Evolutionary conservation across 2,888 invertebrate genomes (phyloP).

Genomic region (Ophion ellenae): DNA sequence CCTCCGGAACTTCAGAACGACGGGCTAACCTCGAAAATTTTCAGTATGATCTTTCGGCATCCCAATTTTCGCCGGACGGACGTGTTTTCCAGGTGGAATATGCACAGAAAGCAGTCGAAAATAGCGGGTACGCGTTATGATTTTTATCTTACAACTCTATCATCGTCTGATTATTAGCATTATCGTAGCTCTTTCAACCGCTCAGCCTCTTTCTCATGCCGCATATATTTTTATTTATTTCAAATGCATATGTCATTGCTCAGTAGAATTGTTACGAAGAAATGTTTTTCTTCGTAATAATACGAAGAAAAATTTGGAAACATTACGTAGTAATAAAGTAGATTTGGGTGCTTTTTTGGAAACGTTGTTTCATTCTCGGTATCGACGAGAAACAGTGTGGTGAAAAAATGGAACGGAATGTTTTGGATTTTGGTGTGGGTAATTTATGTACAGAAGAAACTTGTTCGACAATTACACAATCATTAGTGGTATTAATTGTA

Average conservation of each 20-base stretch:
- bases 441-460: neutral
- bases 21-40: constrained; percentile 77
- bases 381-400: too few relatives aligned
- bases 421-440: neutral
- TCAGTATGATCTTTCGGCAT: constrained; percentile 99
- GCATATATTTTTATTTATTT: neutral
- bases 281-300: neutral
- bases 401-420: neutral
- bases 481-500: neutral
- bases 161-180: neutral
- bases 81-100: constrained; percentile 99
- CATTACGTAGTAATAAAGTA: too few relatives aligned
- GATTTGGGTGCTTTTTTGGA: too few relatives aligned
- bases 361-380: too few relatives aligned
- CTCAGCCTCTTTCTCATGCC: neutral
- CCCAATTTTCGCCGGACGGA: constrained; percentile 99
- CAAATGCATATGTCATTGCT: neutral
- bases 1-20: constrained; percentile 61
- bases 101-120: constrained; percentile 99
- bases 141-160: neutral
- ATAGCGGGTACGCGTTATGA: constrained; percentile 89
- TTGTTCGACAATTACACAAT: neutral
- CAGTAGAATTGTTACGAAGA: neutral
- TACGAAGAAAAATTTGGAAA: too few relatives aligned
- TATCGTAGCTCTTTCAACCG: neutral